A percentile compares a stretch with the other conserved stretches of the same genome.
phyloP scores from a whole-genome alignment of 2,113 vertebrate species.

The Eidolon helvum region DNA sequence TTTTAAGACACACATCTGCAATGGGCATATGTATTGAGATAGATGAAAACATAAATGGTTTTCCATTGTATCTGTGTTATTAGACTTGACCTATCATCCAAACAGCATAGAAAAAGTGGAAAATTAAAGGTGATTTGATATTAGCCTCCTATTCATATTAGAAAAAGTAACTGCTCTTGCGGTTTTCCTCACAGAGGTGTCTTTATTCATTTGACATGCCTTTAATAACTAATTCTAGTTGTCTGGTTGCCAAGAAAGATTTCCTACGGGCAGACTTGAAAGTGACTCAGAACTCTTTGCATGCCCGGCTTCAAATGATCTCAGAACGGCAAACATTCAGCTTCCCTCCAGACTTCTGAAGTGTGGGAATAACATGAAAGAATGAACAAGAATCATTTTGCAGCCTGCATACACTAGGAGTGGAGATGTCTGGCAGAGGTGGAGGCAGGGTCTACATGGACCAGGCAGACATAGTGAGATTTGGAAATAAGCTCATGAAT shows the following conservation, averaged over 20 bases:
- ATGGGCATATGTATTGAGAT: conserved; percentile 48
- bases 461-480: conserved; percentile 39
- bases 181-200: conserved; percentile 89
- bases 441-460: background rate
- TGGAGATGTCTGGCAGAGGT: conserved; percentile 29
- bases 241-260: conserved; percentile 89
- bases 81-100: conserved; percentile 83
- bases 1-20: conserved; percentile 80
- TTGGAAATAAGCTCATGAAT: conserved; percentile 70
- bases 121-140: conserved; percentile 88
- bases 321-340: conserved; percentile 91
- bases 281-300: conserved; percentile 92
- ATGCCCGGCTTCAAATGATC: conserved; percentile 92
- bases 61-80: conserved; percentile 81
- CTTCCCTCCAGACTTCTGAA: conserved; percentile 87
- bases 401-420: background rate
- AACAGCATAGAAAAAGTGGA: conserved; percentile 83
- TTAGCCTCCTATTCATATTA: conserved; percentile 86
- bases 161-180: conserved; percentile 87
- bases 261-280: conserved; percentile 92
- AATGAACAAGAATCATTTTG: conserved; percentile 68
- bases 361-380: conserved; percentile 81
- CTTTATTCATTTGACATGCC: conserved; percentile 90
- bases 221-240: conserved; percentile 93
- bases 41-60: conserved; percentile 79